Evolutionary conservation across 2,888 invertebrate species (phyloP).

Genomic region (Itoplectis maculator): DNA sequence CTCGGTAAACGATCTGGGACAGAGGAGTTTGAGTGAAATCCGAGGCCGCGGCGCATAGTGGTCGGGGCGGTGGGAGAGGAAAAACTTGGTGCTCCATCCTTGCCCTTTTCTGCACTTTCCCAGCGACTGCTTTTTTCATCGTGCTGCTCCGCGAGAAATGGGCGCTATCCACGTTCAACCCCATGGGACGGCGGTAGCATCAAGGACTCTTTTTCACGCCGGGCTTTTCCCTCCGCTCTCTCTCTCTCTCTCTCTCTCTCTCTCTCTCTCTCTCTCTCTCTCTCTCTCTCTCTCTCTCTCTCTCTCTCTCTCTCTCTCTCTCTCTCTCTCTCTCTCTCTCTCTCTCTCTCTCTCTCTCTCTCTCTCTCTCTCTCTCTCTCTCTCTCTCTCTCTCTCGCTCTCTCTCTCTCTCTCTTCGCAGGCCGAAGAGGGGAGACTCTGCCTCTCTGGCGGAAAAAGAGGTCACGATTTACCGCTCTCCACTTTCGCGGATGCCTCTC

Average conservation of each 20-base stretch:
- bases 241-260: slow-evolving; percentile 28
- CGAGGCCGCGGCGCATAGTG: slow-evolving; percentile 36
- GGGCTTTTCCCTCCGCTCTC: slow-evolving; percentile 21
- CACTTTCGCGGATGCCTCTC: slow-evolving; percentile 50
- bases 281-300: slow-evolving; percentile 36
- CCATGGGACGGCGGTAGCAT: slow-evolving; percentile 29
- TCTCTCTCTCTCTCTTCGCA: slow-evolving; percentile 40
- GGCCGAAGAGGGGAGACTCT: too few relatives aligned
- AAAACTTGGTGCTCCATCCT: slow-evolving; percentile 14
- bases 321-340: slow-evolving; percentile 31
- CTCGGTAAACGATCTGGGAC: slow-evolving; percentile 55
- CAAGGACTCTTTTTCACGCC: slow-evolving; percentile 60
- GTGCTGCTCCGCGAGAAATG: slow-evolving; percentile 39
- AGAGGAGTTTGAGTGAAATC: slow-evolving; percentile 30
- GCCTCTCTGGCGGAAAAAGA: slow-evolving; percentile 4
- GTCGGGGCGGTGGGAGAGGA: neutral
- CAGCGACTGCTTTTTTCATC: slow-evolving; percentile 35
- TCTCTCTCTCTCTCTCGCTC: slow-evolving; percentile 16
- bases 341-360: slow-evolving; percentile 12
- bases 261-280: too few relatives aligned
- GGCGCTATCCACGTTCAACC: slow-evolving; percentile 42
- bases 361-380: slow-evolving; percentile 28
- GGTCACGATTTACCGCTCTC: slow-evolving; percentile 55
- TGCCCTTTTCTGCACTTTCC: slow-evolving; percentile 23
- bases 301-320: slow-evolving; percentile 11